phyloP scores from a whole-genome alignment of 2,797 vertebrate genomes.

The Tapera naevia region DNA sequence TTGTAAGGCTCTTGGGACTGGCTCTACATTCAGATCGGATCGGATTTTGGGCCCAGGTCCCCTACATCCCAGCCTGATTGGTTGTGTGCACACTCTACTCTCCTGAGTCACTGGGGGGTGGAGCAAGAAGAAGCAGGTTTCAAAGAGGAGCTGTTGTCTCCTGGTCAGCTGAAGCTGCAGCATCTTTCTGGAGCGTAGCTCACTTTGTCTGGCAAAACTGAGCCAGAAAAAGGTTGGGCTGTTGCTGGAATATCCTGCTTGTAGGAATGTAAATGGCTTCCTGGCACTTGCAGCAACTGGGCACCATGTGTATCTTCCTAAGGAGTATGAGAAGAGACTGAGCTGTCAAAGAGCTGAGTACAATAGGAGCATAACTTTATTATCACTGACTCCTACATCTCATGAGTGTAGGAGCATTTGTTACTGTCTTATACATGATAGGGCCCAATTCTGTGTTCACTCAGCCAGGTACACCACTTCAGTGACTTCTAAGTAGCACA shows the following conservation, averaged over 20 bases:
- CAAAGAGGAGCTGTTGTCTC: neutral
- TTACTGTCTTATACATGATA: neutral
- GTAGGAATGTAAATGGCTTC: neutral
- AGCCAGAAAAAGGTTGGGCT: neutral
- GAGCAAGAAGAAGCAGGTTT: neutral
- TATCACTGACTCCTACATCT: too few species aligned
- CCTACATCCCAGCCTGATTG: neutral
- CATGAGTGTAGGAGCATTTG: neutral
- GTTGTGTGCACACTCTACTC: neutral
- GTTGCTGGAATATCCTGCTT: neutral
- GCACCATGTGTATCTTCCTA: neutral
- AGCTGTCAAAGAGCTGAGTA: neutral
- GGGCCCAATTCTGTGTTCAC: neutral
- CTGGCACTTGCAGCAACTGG: neutral
- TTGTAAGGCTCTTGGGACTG: neutral
- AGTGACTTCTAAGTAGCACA: neutral
- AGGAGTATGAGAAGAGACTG: neutral
- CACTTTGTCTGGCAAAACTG: neutral
- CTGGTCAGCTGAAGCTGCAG: neutral
- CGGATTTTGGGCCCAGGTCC: neutral
- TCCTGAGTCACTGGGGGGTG: too few species aligned
- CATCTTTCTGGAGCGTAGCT: neutral
- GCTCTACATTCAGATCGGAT: neutral
- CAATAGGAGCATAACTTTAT: neutral
- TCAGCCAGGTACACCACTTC: neutral